Evolutionary conservation across 1,140 invertebrate species (phyloP).

Genomic region (Scaptomyza montana): DNA sequence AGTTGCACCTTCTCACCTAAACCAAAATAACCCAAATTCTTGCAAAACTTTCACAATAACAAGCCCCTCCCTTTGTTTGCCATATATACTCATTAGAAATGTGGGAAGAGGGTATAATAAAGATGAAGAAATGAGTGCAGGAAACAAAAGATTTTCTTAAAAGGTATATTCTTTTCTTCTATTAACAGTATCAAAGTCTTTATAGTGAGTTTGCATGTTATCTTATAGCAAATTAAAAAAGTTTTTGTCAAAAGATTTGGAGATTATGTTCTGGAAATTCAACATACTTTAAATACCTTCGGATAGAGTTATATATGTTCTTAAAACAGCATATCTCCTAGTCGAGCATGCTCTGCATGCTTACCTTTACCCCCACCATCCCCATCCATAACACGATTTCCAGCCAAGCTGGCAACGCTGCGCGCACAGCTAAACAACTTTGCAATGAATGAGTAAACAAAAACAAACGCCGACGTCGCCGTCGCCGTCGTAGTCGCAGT

Average conservation of each 20-base stretch:
- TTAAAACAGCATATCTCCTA: background rate
- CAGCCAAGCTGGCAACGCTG: constrained; percentile 59
- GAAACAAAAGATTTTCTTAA: background rate
- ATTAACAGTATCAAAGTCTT: background rate
- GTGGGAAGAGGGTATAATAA: background rate
- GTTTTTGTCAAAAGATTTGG: no score
- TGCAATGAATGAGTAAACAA: constrained; percentile 80
- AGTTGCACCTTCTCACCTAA: background rate
- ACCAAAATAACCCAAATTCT: constrained; percentile 55
- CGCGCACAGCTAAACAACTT: constrained; percentile 76
- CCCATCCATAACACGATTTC: constrained; percentile 13
- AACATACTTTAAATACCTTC: no score
- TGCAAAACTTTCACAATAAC: constrained; percentile 58
- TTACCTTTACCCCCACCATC: constrained; percentile 21
- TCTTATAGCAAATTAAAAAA: no score
- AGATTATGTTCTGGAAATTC: no score
- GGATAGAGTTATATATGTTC: no score
- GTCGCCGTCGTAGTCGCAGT: constrained; percentile 19
- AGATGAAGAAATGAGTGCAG: background rate
- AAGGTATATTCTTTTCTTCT: background rate
- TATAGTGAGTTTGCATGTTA: no score
- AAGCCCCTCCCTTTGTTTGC: background rate
- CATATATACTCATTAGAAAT: constrained; percentile 1
- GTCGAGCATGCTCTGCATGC: background rate
- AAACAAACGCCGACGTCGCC: constrained; percentile 64